Conservation (phyloP, 2,797 vertebrate species). For the Acanthiza pusilla region DNA sequence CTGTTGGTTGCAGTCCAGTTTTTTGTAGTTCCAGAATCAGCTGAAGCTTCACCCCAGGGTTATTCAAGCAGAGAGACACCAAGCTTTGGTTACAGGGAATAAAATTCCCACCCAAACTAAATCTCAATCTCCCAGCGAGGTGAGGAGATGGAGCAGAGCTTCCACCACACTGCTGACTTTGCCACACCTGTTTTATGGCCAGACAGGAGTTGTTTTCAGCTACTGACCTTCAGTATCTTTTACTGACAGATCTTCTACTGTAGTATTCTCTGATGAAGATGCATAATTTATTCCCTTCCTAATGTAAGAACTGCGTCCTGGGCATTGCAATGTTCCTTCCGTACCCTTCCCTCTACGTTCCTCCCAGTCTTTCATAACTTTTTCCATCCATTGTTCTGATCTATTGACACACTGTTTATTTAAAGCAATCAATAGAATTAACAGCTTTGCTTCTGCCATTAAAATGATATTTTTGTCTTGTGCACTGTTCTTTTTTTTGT, state of each 20-base stretch:
- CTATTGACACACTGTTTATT: background rate
- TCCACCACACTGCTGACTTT: background rate
- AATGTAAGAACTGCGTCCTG: background rate
- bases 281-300: background rate
- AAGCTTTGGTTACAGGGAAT: background rate
- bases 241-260: background rate
- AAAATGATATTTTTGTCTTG: background rate
- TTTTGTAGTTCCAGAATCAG: background rate
- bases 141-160: background rate
- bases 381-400: background rate
- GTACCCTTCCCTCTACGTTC: background rate
- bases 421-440: background rate
- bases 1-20: background rate
- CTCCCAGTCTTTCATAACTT: background rate
- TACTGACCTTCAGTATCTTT: background rate
- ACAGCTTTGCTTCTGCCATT: background rate
- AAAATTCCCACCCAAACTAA: background rate
- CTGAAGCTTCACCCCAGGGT: background rate
- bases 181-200: background rate
- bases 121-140: background rate
- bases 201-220: background rate
- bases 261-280: background rate
- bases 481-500: background rate
- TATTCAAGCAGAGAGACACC: background rate
- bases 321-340: accelerated